Percentiles rank a stretch among this genome's conserved stretches.
phyloP scores from a whole-genome alignment of 1,140 invertebrate species.

The Aethina tumida region DNA sequence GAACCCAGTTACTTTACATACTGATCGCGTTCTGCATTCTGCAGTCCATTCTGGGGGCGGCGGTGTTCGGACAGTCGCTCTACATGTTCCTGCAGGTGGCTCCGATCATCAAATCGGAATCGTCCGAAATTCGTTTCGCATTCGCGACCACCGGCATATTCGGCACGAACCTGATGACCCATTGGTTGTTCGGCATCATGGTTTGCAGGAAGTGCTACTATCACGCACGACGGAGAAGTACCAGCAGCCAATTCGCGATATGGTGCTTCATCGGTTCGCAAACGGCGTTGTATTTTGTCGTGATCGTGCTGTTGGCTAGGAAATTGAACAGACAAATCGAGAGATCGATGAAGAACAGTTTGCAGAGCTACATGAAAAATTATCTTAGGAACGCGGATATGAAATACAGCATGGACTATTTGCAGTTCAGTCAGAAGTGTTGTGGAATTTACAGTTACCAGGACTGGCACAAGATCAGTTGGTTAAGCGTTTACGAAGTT shows the following conservation, averaged over 20 bases:
- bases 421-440: conserved; percentile 33
- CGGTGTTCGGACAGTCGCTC: conserved; percentile 22
- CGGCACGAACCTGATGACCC: conserved; percentile 27
- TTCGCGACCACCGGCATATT: conserved; percentile 30
- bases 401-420: conserved; percentile 33
- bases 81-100: conserved; percentile 27
- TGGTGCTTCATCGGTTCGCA: conserved; percentile 27
- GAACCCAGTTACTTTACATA: no score
- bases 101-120: conserved; percentile 28
- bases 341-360: conserved; percentile 29
- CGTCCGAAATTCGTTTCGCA: conserved; percentile 31
- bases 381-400: conserved; percentile 31
- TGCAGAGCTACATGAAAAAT: conserved; percentile 28
- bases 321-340: conserved; percentile 31
- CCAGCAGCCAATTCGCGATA: conserved; percentile 24
- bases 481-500: conserved; percentile 31
- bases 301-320: conserved; percentile 22
- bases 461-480: conserved; percentile 34
- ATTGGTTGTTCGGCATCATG: conserved; percentile 30
- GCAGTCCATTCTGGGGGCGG: conserved; percentile 24
- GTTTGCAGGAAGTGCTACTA: conserved; percentile 29
- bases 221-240: conserved; percentile 32
- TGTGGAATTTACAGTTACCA: conserved; percentile 32
- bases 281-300: conserved; percentile 24
- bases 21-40: conserved; percentile 21